Base-by-base conservation (phyloP, 2,113 vertebrate species). In the Psophia crepitans region DNA sequence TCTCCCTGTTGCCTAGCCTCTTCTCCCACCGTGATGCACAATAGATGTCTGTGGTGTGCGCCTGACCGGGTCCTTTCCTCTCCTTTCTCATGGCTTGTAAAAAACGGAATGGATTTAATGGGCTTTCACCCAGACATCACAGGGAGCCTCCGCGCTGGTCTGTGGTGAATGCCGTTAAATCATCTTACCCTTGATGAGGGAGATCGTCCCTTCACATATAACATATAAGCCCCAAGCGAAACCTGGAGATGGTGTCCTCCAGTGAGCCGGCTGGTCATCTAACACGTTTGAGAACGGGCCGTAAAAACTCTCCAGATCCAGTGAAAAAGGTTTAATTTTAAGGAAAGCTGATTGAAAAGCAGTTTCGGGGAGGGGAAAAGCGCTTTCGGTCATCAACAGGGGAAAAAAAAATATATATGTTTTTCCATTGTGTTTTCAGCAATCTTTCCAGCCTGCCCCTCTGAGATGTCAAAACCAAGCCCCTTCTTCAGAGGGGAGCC, bases 231-330 rank as follows among this genome's bases (percentile, higher is more conserved):
- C n/a, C 41, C 2, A 3, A 66, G 54, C 1, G 4, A 73, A 66
- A 73, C 37, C 17, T 11, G 5, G 75, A 32, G 54, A 41, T 48
- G 41, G 57, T 0, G 4, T 35, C 56, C 9, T 43, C 57, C 65
- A 3, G 1, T 54, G 56, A 77, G 22, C 49, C 2, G 4, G 44
- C 60, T 35, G 69, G 6, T 56, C 24, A 3, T 61, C 57, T 44
- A 70, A 70, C 6, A 22, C 0, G 0, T 3, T 3, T 48, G 64
- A 66, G 51, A n/a, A 57, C 0, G 1, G n/a, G n/a, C 44, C 5
- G 2, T 26, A 44, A 63, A 83, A 90, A 7, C 66, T 32, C 33
- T 46, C 32, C n/a, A 46, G 30, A 60, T 26, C 24, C 11, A 24
- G 12, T 0, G 5, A 41, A 69, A 80, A 14, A 3, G 5, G 13